Base-by-base conservation (phyloP, 2,888 invertebrate species). In the Amiota communis region DNA sequence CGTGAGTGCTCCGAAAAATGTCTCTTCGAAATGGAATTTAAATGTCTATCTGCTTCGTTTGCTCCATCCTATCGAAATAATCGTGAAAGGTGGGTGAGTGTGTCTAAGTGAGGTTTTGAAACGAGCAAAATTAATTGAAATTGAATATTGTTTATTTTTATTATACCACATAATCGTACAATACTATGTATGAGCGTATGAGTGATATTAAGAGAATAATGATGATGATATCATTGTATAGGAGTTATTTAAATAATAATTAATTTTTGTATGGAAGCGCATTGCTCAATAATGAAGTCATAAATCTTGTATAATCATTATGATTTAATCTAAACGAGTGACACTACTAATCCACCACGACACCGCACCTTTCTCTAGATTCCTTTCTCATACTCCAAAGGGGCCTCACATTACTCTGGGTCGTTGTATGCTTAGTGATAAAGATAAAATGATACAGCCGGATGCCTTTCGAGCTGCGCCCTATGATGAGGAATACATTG, bases 401-500 rank as follows among this genome's bases (percentile, higher is more conserved):
- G 71, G 71, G 23, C 77, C 81, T 12, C 83, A 75, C 64, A 80
- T 82, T 69, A 80, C 88, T 15, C 88, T 92, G 79, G 90, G 95
- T 12, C 92, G 90, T 78, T 97, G 97, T 86, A 90, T 93, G 11
- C 91, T 97, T 49, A 95, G 94, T 86, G 91, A 91, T 71, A 93
- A 94, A 81, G 94, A 95, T 87, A 92, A 95, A 84, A 93, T 94
- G 84, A 92, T 93, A 0, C 92, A 93, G 79, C 95, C 96, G 0
- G 94, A 94, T 85, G 93, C 95, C 3, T 97, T 95, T 88, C 91
- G 95, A 57, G 94, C 94, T 6, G 93, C 95, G 2, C 93, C 93
- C 84, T 93, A 93, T 81, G 93, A 94, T 80, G 94, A 95, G 48
- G 94, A 95, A 83, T 97, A 97, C 88, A 92, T 96, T 80, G 96